Evolutionary conservation across 2,113 vertebrate species (phyloP).

Genomic region (Myocastor coypus): DNA sequence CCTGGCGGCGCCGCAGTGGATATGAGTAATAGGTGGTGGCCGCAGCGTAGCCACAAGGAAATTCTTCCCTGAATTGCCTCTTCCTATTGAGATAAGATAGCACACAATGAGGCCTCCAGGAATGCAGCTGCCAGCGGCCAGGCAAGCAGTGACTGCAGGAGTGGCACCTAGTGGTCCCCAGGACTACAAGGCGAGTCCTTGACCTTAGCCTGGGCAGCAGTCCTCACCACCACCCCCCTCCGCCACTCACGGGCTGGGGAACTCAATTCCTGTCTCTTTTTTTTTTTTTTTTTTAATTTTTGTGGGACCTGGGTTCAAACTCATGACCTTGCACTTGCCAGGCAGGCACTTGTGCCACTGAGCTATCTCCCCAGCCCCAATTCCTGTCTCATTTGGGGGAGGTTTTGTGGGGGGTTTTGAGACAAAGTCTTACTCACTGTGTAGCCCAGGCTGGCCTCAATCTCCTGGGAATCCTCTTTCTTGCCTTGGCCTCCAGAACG

Average conservation of each 20-base stretch:
- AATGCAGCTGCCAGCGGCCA: not conserved
- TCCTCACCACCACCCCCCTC: not conserved
- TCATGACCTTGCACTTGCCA: no score
- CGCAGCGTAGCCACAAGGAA: slow-evolving; percentile 86
- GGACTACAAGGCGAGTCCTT: not conserved
- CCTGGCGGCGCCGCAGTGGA: slow-evolving; percentile 59
- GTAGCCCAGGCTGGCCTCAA: not conserved
- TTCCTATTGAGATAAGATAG: slow-evolving; percentile 90
- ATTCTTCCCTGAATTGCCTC: slow-evolving; percentile 91
- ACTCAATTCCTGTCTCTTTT: not conserved
- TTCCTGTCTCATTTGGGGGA: not conserved
- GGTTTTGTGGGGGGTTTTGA: not conserved
- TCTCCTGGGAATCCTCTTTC: not conserved
- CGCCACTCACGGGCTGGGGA: not conserved
- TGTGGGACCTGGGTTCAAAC: no score
- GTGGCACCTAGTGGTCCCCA: not conserved
- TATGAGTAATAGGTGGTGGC: slow-evolving; percentile 81
- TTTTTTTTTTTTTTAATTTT: no score
- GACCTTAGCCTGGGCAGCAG: not conserved
- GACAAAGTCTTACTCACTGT: not conserved
- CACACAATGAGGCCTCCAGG: slow-evolving; percentile 74
- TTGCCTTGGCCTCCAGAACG: not conserved
- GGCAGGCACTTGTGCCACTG: no score
- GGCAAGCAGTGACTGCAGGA: not conserved
- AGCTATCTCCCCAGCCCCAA: no score